These are phyloP conservation scores for Blera fallax DNA, from an alignment of 2,888 invertebrate genomes.

Conservation along the genomic window DNA sequence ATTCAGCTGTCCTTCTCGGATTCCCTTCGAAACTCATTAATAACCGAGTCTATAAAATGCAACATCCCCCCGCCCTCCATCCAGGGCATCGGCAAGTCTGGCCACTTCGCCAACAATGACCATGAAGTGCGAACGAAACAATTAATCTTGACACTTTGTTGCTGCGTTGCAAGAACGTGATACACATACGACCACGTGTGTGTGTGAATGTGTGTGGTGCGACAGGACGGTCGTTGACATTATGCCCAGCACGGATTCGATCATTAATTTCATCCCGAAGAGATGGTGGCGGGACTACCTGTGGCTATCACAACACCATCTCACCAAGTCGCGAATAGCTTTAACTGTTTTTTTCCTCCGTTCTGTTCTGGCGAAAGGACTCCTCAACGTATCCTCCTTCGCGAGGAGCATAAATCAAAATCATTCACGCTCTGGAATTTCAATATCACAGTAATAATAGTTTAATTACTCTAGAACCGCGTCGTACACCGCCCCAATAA, in stretches of 20 bases:
- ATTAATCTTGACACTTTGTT: slow-evolving; percentile 79
- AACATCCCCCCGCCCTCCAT: background rate
- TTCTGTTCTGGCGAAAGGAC: slow-evolving; percentile 14
- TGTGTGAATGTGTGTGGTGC: slow-evolving; percentile 35
- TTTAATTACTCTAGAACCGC: slow-evolving; percentile 67
- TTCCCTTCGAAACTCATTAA: slow-evolving; percentile 49
- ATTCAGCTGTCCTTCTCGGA: slow-evolving; percentile 21
- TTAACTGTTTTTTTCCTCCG: slow-evolving; percentile 16
- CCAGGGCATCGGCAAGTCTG: no score
- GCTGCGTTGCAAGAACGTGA: background rate
- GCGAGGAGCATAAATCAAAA: slow-evolving; percentile 79
- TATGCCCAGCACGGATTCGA: slow-evolving; percentile 57
- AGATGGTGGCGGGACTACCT: slow-evolving; percentile 75
- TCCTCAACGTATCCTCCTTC: background rate
- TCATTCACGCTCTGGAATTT: slow-evolving; percentile 78
- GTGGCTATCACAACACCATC: slow-evolving; percentile 80
- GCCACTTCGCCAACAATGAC: slow-evolving; percentile 29
- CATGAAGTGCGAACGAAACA: slow-evolving; percentile 80
- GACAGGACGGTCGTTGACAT: slow-evolving; percentile 69
- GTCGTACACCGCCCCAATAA: slow-evolving; percentile 47
- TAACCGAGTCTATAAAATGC: slow-evolving; percentile 51
- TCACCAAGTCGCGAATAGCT: slow-evolving; percentile 73
- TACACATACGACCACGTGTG: background rate
- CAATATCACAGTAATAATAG: slow-evolving; percentile 73
- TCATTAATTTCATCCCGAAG: slow-evolving; percentile 67